These are phyloP conservation scores for Trachelipus rathkii DNA, from an alignment of 1,140 invertebrate species.

Conservation along the genomic window DNA sequence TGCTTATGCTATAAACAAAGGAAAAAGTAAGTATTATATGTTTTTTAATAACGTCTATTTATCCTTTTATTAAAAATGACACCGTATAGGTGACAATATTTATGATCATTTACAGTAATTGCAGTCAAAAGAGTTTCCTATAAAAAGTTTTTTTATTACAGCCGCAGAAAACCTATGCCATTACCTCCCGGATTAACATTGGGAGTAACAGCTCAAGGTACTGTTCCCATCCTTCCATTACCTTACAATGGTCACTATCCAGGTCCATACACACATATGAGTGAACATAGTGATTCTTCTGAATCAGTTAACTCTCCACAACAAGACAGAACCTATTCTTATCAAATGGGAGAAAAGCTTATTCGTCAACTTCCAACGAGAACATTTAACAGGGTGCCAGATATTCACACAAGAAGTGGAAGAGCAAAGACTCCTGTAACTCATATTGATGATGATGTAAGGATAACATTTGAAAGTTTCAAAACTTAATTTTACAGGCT, in stretches of 20 bases:
- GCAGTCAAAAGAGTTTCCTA: no score
- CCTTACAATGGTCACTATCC: neutral
- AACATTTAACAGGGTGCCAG: neutral
- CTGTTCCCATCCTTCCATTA: neutral
- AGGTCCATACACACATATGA: neutral
- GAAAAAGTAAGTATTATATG: constrained; percentile 37
- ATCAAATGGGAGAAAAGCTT: neutral
- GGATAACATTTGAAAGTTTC: neutral
- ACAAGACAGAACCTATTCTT: neutral
- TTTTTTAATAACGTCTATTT: neutral
- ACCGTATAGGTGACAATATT: no score
- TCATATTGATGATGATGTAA: constrained; percentile 3
- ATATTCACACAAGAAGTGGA: neutral
- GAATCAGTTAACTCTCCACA: neutral
- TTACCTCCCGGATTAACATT: neutral
- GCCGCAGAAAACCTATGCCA: neutral
- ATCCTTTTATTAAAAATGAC: no score
- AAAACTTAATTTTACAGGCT: no score
- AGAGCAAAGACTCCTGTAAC: neutral
- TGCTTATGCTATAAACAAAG: constrained; percentile 42
- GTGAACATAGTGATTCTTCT: constrained; percentile 1
- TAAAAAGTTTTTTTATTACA: neutral
- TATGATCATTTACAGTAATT: no score
- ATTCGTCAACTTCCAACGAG: neutral
- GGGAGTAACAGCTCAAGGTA: neutral